phyloP scores from a whole-genome alignment of 2,113 vertebrate species.

The chimpanzee (Pan troglodytes) region DNA sequence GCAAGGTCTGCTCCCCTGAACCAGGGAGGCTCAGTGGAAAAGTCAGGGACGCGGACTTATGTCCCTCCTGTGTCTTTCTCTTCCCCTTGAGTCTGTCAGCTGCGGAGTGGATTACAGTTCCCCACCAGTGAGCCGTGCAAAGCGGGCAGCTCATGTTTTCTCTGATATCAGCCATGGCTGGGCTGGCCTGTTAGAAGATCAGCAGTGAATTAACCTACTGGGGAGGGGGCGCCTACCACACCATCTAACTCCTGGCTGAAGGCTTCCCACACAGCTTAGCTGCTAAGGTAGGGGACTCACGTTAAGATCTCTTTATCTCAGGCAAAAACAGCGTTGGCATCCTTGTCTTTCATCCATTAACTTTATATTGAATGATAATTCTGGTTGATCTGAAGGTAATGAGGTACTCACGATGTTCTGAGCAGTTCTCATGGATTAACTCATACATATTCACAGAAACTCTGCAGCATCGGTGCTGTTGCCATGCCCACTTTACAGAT shows the following conservation, averaged over 20 bases:
- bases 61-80: not conserved
- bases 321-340: not conserved
- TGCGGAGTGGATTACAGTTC: not conserved
- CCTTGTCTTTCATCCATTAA: not conserved
- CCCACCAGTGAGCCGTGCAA: not conserved
- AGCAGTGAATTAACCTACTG: not conserved
- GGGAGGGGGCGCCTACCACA: not conserved
- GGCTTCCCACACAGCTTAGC: not conserved
- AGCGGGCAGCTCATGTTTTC: not conserved
- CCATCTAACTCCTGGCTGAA: not conserved
- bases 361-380: not conserved
- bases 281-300: not conserved
- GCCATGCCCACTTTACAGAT: not conserved
- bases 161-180: not conserved
- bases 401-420: not conserved
- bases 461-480: fast-evolving
- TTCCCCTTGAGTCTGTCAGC: not conserved
- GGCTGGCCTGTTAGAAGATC: not conserved
- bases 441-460: not conserved
- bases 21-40: not conserved
- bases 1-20: not conserved
- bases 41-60: not conserved
- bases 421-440: not conserved
- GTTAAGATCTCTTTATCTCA: not conserved
- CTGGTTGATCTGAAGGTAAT: not conserved